phyloP scores from a whole-genome alignment of 1,140 invertebrate genomes.

The Danaus melanippus region DNA sequence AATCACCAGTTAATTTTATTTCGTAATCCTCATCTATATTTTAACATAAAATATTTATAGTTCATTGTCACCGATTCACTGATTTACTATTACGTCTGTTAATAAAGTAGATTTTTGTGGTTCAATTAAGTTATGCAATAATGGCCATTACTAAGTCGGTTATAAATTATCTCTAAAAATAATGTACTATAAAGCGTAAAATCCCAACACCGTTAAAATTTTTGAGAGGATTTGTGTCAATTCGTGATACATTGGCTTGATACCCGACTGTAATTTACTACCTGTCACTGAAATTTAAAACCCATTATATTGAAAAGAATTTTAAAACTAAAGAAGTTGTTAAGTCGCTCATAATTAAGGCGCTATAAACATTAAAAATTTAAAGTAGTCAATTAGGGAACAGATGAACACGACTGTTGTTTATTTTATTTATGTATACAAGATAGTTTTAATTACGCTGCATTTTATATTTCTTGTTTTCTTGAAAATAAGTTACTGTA shows the following conservation, averaged over 20 bases:
- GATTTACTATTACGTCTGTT: constrained; percentile 11
- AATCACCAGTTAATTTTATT: constrained; percentile 6
- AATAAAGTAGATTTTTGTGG: constrained; percentile 18
- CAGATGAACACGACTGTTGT: not conserved
- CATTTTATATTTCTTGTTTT: constrained; percentile 1
- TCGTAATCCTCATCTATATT: constrained; percentile 5
- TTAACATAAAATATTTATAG: not conserved
- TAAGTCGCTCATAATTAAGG: constrained; percentile 11
- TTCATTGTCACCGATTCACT: not conserved
- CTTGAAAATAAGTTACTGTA: not conserved
- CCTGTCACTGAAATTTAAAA: constrained; percentile 18
- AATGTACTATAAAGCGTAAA: constrained; percentile 32
- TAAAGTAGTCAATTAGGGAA: constrained; percentile 6
- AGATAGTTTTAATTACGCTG: not conserved
- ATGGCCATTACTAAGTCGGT: constrained; percentile 38
- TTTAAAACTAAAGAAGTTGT: constrained; percentile 11
- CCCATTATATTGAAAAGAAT: constrained; percentile 8
- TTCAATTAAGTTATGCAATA: constrained; percentile 39
- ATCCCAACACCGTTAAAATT: constrained; percentile 55
- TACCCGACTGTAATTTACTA: constrained; percentile 19
- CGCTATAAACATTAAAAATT: constrained; percentile 6
- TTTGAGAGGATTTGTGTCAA: constrained; percentile 63
- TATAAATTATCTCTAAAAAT: constrained; percentile 45
- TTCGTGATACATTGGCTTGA: constrained; percentile 46
- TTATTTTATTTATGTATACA: too few relatives aligned